Percentiles rank a stretch among this genome's conserved stretches.
Conservation (phyloP, 2,113 vertebrate genomes). For the Microtus pennsylvanicus region DNA sequence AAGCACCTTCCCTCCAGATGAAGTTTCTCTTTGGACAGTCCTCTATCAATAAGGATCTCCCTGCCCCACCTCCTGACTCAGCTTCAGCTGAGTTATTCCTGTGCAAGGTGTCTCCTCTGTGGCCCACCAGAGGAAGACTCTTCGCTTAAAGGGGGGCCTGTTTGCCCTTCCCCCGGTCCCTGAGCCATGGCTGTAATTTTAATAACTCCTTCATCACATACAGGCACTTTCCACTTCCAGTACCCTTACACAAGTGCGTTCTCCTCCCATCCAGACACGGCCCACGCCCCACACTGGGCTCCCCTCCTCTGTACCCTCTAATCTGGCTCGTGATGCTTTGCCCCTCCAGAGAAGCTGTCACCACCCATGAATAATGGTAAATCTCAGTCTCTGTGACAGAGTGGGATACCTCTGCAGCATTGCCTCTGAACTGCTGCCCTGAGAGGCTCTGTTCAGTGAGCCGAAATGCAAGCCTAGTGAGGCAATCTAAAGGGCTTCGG, state of each 20-base stretch:
- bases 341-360: neutral
- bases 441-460: neutral
- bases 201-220: accelerated
- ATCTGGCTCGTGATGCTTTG: neutral
- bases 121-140: neutral
- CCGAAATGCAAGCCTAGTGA: neutral
- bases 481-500: neutral
- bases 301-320: neutral
- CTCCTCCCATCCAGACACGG: neutral
- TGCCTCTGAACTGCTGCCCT: neutral
- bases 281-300: neutral
- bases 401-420: neutral
- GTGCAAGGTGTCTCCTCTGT: neutral
- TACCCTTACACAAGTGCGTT: neutral
- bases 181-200: neutral
- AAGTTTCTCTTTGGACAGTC: neutral
- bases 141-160: neutral
- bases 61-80: neutral
- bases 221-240: too few relatives aligned
- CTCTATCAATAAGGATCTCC: neutral
- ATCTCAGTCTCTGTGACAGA: neutral
- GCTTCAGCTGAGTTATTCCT: too few relatives aligned
- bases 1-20: neutral
- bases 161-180: neutral
- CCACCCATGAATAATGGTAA: neutral